Evolutionary conservation across 1,140 invertebrate species (phyloP), one percentile per base, ranked within the genome.

Genomic region (Drosophila biarmipes): DNA sequence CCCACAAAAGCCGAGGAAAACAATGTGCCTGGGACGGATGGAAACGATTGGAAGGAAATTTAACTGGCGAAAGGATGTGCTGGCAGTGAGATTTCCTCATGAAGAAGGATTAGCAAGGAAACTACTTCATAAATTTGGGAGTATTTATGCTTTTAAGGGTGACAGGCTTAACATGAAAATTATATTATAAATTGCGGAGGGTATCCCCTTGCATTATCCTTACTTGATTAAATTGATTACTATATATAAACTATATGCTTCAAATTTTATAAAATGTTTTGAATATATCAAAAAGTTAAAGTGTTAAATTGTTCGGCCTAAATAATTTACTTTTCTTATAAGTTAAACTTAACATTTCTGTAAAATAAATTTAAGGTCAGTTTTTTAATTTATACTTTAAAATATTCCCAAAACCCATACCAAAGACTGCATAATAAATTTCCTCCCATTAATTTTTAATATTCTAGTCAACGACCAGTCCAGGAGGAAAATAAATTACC

Each of bases 1-100:
- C 42, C 66, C 64, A 64, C 64, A 76, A 76, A 77, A 77, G 73
- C 49, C 21, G 42, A 38, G 56, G 29, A 73, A 61, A 73, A 73
- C 68, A 53, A 73, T 61, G 54, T 54, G 46, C 24, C 10, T 37
- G 49, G 42, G 19, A 27, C 7, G 48, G n/a, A 48, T 19, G 67
- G 48, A 59, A 45, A 29, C 54, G 71, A 45, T 62, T 69, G 42
- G 34, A 27, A 10, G 38, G 8, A 56, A 27, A 74, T 38, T 73
- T 56, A 64, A 40, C 37, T 27, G 15, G 24, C n/a, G 27, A 35
- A 54, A 31, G 43, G 27, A 29, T 35, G 17, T 37, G 19, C 19
- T 27, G 12, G 31, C 8, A n/a, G 46, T 4, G 12, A 10, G 12
- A 42, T 21, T 43, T 34, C 40, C 31, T 14, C 11, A 29, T 7